Evolutionary conservation across 2,888 invertebrate species (phyloP), one percentile per base, ranked within the genome.

Genomic region (Hofmannophila pseudospretella): DNA sequence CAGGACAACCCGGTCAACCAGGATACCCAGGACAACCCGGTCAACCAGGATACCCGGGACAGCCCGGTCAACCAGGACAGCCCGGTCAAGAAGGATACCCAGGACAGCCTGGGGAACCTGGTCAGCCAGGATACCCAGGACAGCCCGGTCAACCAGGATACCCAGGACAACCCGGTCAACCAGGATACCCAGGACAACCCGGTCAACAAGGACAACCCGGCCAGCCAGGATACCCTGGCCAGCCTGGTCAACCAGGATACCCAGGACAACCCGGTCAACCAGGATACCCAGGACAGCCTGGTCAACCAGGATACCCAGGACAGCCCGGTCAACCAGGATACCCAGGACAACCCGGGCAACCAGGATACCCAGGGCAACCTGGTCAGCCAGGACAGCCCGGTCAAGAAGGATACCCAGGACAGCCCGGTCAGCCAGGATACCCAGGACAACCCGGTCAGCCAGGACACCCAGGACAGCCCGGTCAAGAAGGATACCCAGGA

Each of bases 401-500:
- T 5, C n/a, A 12, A 29, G 13, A 12, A 3, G 28, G 26, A 27
- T 14, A 22, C 7, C 31, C 28, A 13, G 28, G 28, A 29, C 12
- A 12, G n/a, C 12, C 28, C 4, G 28, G 28, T 5, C n/a, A 12
- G 13, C 28, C 28, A 3, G 28, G 26, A 27, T 14, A 22, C 7
- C 31, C 40, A 14, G 39, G 38, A 4, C 27, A 39, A 0, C 45
- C 41, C 8, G 38, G 39, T 0, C 27, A 39, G 9, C 52, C 48
- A 8, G 50, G 43, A 7, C 26, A 39, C 12, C 46, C 53, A 22
- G 49, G 52, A 10, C 12, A 29, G 9, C 55, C 52, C 7, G 53
- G 53, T n/a, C 28, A 42, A 9, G 45, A 41, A 9, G 41, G 43
- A 0, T 4, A 29, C 7, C 44, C 29, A n/a, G 42, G 42, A 4